Percentiles rank a stretch among this genome's conserved stretches.
Conservation (phyloP, 2,113 vertebrate species). For the Arothron firmamentum region DNA sequence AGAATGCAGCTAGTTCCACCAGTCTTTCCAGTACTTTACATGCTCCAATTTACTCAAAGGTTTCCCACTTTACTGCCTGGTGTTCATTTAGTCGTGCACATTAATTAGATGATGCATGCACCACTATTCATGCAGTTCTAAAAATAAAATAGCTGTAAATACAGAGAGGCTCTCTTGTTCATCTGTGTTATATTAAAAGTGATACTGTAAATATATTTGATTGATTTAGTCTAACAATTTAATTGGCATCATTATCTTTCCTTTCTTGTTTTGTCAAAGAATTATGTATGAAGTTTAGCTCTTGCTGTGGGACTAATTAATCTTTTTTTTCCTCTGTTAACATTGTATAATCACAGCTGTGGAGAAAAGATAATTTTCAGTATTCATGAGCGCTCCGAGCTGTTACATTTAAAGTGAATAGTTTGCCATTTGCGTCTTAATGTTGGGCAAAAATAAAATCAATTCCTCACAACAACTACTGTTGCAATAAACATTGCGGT, state of each 20-base stretch:
- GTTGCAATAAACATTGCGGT: too few species aligned
- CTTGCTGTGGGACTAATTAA: conserved; percentile 21
- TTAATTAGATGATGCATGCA: conserved; percentile 36
- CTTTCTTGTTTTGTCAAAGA: conserved; percentile 17
- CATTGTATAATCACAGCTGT: conserved; percentile 11
- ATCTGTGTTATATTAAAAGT: not conserved
- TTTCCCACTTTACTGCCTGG: conserved; percentile 29
- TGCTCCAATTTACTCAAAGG: conserved; percentile 24
- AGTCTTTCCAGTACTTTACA: conserved; percentile 7
- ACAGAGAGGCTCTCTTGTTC: not conserved
- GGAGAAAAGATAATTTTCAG: conserved; percentile 7
- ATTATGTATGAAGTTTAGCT: conserved; percentile 16
- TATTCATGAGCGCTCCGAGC: not conserved
- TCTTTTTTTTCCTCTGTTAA: conserved; percentile 7
- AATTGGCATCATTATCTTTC: conserved; percentile 11
- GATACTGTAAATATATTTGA: not conserved
- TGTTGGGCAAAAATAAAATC: not conserved
- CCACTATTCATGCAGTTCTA: not conserved
- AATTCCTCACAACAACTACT: too few species aligned
- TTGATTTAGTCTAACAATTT: conserved; percentile 10
- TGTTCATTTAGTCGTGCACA: conserved; percentile 10
- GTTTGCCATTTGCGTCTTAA: not conserved
- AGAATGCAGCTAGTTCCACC: conserved; percentile 30
- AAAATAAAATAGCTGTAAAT: not conserved
- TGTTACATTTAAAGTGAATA: conserved; percentile 1